These are phyloP conservation scores for Encarsia formosa DNA, from an alignment of 2,888 invertebrate genomes.

Conservation along the genomic window DNA sequence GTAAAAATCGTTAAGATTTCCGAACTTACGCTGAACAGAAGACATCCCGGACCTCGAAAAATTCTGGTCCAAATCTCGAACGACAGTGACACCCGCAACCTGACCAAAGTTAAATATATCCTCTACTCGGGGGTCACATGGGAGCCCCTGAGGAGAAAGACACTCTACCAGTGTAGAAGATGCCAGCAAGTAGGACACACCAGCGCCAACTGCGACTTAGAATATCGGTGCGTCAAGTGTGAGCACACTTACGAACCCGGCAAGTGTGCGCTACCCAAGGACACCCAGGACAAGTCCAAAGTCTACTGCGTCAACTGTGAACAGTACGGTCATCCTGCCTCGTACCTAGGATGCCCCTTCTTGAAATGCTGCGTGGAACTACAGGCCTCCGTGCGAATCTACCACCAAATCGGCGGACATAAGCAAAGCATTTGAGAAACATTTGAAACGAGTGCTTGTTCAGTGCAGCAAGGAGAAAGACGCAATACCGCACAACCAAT, in stretches of 20 bases:
- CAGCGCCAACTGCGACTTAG: neutral
- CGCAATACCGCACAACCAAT: no score
- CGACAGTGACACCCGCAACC: neutral
- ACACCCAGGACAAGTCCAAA: neutral
- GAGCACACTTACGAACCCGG: neutral
- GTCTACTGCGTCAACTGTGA: constrained; percentile 9
- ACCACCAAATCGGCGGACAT: no score
- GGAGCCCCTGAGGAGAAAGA: constrained; percentile 11
- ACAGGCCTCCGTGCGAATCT: no score
- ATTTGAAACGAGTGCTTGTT: no score
- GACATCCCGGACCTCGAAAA: no score
- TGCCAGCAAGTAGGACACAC: constrained; percentile 11
- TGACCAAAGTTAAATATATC: neutral
- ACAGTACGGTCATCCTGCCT: constrained; percentile 8
- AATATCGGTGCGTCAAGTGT: constrained; percentile 12
- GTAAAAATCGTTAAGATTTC: neutral
- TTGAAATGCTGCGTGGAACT: no score
- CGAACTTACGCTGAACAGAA: neutral
- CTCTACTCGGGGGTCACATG: constrained; percentile 10
- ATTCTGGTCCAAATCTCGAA: neutral
- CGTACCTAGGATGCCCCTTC: constrained; percentile 9
- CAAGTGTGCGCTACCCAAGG: no score
- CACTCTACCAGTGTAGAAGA: constrained; percentile 4
- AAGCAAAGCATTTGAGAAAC: no score
- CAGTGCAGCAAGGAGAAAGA: no score